phyloP scores from a whole-genome alignment of 2,888 invertebrate species.

The Hecatera dysodea region DNA sequence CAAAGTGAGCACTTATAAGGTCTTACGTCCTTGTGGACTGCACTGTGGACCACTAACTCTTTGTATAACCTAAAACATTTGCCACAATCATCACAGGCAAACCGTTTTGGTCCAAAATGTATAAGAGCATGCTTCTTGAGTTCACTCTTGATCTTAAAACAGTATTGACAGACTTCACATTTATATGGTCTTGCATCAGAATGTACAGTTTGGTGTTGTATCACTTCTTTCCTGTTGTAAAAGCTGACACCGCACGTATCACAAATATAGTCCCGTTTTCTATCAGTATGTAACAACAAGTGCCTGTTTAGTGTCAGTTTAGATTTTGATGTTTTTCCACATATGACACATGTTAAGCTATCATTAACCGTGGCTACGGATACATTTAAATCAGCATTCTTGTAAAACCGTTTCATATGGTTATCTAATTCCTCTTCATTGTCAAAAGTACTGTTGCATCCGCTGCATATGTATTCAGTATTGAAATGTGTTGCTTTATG shows the following conservation, averaged over 20 bases:
- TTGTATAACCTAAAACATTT: slow-evolving; percentile 91
- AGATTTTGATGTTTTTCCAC: slow-evolving; percentile 86
- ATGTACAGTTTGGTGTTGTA: slow-evolving; percentile 29
- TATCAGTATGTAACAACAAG: slow-evolving; percentile 84
- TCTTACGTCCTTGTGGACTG: slow-evolving; percentile 94
- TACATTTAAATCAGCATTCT: background rate
- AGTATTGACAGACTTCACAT: slow-evolving; percentile 80
- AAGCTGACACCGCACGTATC: slow-evolving; percentile 86
- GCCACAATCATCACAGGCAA: slow-evolving; percentile 85
- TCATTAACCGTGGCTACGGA: background rate
- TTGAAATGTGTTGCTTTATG: slow-evolving; percentile 28
- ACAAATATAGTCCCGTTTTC: slow-evolving; percentile 83
- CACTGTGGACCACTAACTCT: slow-evolving; percentile 93
- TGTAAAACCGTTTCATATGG: slow-evolving; percentile 33
- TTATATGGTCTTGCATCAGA: slow-evolving; percentile 68
- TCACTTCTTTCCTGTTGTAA: slow-evolving; percentile 79
- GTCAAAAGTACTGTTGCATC: slow-evolving; percentile 28
- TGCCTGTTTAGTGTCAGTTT: slow-evolving; percentile 20
- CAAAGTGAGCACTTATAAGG: slow-evolving; percentile 94
- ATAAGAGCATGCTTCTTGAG: slow-evolving; percentile 82
- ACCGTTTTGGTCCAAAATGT: slow-evolving; percentile 84
- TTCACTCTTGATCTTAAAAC: slow-evolving; percentile 22
- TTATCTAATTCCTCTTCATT: slow-evolving; percentile 18
- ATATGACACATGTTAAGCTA: slow-evolving; percentile 78
- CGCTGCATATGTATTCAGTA: slow-evolving; percentile 10